Base-by-base conservation (phyloP, 2,113 vertebrate species). In the Prinia subflava region DNA sequence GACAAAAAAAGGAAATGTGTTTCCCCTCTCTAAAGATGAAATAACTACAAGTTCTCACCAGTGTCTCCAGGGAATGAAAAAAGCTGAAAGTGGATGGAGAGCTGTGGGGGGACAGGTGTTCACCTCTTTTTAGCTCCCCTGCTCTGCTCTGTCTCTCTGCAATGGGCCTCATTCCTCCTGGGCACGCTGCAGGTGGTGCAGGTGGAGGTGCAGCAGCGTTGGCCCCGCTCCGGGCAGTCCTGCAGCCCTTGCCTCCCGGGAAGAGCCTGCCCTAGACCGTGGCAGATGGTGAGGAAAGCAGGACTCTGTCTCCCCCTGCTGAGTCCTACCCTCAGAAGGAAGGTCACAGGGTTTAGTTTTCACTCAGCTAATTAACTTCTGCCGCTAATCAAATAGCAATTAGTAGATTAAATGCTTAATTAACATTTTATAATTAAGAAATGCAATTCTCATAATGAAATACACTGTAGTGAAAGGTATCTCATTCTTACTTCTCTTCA, bases 221-320 rank as follows among this genome's bases (percentile, higher is more conserved):
- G 74, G 21, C 44, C 35, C 76, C 39, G 74, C 84, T 15, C 31
- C 0, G 1, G 55, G 60, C 25, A 1, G 1, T 2, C 13, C 2
- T 5, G 68, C 23, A 55, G 64, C 33, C 1, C n/a, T 63, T 41
- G 25, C 14, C 30, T 31, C 11, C 19, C 9, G 44, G 55, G 6
- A 13, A 17, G 64, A 39, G 28, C 46, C 76, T 37, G 49, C 39
- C 41, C 3, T 6, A 25, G 60, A 39, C 56, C 21, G 4, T 3
- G 67, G 69, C 89, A n/a, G 39, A 33, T 79, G 91, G 80, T 5
- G 14, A 63, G 89, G 53, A 79, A 60, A 31, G 50, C 60, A 28
- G 82, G 87, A 15, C 92, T 95, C 78, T 93, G 95, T 85, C 95
- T 96, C 93, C 94, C 95, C 76, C 95, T 92, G 87, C 95, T 90